Evolutionary conservation across 1,140 invertebrate genomes (phyloP).

Genomic region (Diprion similis): DNA sequence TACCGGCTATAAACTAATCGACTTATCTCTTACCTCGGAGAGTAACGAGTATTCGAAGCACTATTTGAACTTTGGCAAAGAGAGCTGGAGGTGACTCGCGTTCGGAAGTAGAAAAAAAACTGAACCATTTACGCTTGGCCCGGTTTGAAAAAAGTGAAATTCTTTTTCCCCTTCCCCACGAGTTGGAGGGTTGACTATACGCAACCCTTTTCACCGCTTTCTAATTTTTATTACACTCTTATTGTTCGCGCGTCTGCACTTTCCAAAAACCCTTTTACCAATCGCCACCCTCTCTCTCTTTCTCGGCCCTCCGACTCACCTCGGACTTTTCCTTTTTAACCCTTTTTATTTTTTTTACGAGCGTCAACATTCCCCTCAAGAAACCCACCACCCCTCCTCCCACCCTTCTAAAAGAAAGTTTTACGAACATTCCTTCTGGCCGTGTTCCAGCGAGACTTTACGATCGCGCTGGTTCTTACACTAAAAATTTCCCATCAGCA

Average conservation of each 20-base stretch:
- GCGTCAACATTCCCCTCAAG: not conserved
- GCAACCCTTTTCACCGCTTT: slow-evolving; percentile 51
- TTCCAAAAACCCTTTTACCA: slow-evolving; percentile 41
- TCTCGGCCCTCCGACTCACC: slow-evolving; percentile 2
- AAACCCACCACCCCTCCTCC: no score
- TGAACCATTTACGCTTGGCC: slow-evolving; percentile 25
- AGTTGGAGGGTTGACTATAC: no score
- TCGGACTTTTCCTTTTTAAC: slow-evolving; percentile 34
- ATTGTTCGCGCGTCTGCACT: slow-evolving; percentile 38
- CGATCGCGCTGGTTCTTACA: not conserved
- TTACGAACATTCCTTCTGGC: slow-evolving; percentile 24
- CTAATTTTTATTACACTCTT: slow-evolving; percentile 43
- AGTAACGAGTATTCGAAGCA: not conserved
- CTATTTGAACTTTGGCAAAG: no score
- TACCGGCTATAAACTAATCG: slow-evolving; percentile 47
- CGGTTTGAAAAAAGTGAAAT: slow-evolving; percentile 43
- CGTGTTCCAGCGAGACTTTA: slow-evolving; percentile 19
- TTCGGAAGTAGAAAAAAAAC: slow-evolving; percentile 38
- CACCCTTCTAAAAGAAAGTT: slow-evolving; percentile 45
- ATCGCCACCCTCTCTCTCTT: slow-evolving; percentile 10
- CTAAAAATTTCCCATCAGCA: slow-evolving; percentile 2
- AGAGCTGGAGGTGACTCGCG: slow-evolving; percentile 16
- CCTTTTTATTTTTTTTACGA: slow-evolving; percentile 41
- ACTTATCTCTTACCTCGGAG: slow-evolving; percentile 38
- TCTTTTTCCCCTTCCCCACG: slow-evolving; percentile 13